A percentile compares a stretch with the other conserved stretches of the same genome.
These are phyloP conservation scores for Poecilia velifera DNA, from an alignment of 2,797 vertebrate species.

Conservation along the genomic window DNA sequence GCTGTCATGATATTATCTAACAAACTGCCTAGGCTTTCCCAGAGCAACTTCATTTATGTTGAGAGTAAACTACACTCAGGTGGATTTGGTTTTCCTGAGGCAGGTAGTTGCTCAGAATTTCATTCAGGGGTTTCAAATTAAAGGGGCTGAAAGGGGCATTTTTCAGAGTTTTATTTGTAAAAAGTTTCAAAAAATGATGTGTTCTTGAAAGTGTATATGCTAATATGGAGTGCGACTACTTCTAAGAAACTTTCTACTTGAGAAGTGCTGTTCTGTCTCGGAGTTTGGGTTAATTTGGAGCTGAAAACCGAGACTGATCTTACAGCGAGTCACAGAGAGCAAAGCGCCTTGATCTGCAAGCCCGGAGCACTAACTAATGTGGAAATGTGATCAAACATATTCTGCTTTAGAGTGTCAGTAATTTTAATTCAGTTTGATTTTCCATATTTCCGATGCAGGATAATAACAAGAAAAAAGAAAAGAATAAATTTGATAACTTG, in stretches of 20 bases:
- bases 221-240: not conserved
- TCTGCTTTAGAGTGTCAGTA: not conserved
- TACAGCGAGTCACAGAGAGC: not conserved
- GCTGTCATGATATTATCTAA: not conserved
- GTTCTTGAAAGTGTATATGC: not conserved
- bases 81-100: not conserved
- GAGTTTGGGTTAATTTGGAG: not conserved
- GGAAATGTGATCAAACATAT: not conserved
- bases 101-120: not conserved
- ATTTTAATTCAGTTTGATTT: not conserved
- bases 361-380: not conserved
- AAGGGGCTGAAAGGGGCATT: not conserved
- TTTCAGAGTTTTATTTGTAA: not conserved
- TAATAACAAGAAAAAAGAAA: not conserved
- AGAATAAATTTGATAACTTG: conserved; percentile 27
- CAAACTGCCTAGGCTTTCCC: not conserved
- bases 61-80: not conserved
- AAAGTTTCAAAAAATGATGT: not conserved
- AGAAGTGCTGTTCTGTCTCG: not conserved
- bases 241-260: not conserved
- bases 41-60: not conserved
- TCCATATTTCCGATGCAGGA: not conserved
- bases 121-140: not conserved
- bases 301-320: not conserved
- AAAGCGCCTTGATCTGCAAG: not conserved